Conservation (phyloP, 2,797 vertebrate genomes). For the Paguma larvata region DNA sequence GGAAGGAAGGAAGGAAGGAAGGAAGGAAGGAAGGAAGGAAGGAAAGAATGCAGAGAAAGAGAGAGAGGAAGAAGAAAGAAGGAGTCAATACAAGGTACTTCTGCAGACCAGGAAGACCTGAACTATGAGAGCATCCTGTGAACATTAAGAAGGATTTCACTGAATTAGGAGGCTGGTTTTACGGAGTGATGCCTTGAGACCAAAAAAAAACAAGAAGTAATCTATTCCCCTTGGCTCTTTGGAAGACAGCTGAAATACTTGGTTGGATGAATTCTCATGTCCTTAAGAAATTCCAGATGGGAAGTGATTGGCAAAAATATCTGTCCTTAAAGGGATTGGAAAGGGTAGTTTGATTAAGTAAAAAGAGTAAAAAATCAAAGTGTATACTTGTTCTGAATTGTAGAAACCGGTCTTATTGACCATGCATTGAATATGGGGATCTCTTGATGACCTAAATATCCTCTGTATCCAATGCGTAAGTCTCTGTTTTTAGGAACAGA, state of each 20-base stretch:
- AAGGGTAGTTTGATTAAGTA: not conserved
- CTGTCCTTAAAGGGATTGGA: not conserved
- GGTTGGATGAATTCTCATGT: not conserved
- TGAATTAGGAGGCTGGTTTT: not conserved
- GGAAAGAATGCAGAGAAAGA: too few species aligned
- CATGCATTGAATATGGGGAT: not conserved
- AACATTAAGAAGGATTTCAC: not conserved
- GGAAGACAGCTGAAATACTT: not conserved
- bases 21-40: not conserved
- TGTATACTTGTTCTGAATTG: not conserved
- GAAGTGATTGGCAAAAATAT: not conserved
- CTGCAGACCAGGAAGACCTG: not conserved
- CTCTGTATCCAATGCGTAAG: not conserved
- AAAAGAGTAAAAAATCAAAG: not conserved
- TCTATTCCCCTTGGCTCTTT: not conserved
- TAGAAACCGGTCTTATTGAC: not conserved
- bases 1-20: not conserved
- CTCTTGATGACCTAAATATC: not conserved
- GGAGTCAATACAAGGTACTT: not conserved
- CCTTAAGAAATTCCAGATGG: not conserved
- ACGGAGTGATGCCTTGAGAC: not conserved
- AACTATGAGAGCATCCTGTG: not conserved
- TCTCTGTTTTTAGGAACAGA: not conserved
- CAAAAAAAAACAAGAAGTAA: not conserved
- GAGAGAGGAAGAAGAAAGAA: not conserved